Evolutionary conservation across 2,113 vertebrate species (phyloP), one percentile per base, ranked within the genome.

Genomic region (Crotalus viridis): DNA sequence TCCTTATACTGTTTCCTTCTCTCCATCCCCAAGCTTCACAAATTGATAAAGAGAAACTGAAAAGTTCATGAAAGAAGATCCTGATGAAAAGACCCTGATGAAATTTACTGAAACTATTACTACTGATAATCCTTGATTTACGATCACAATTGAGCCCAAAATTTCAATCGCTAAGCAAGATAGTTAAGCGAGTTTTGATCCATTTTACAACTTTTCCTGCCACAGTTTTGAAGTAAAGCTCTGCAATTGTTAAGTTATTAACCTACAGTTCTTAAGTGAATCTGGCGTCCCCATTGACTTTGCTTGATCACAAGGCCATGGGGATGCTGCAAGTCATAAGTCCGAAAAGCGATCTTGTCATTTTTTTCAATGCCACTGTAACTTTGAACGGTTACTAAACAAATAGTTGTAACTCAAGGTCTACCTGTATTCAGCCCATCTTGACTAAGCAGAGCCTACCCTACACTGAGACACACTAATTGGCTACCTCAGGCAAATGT

Each of bases 21-120:
- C 93, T 90, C 94, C 88, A 91, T 92, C 28, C 86, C 94, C 95
- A 90, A 0, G 17, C 89, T 88, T 95, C 69, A 93, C 87, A 91
- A 4, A 54, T 19, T 21, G 93, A 90, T 90, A 86, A 93, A 94
- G 94, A 94, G 94, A 94, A 87, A 95, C 93, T 6, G 86, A 10
- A 92, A 90, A 91, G n/a, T 2, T 92, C 52, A 85, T 0, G 85
- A 88, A 54, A 19, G 51, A 55, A 19, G 88, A 92, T 17, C 51
- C 17, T 43, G 17, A 81, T 9, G 74, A 81, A 81, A 43, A 46
- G 88, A 92, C 21, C 51, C 17, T 43, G 17, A 81, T 9, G 74
- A 81, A 81, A 43, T 81, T 43, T 81, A 43, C 74, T 81, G 33
- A 43, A 85, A 3, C 22, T 61, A 1, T 33, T 69, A 69, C 28